Percentiles rank a stretch among this genome's conserved stretches.
Evolutionary conservation across 2,797 vertebrate species (phyloP).

Genomic region (Intellagama lesueurii): DNA sequence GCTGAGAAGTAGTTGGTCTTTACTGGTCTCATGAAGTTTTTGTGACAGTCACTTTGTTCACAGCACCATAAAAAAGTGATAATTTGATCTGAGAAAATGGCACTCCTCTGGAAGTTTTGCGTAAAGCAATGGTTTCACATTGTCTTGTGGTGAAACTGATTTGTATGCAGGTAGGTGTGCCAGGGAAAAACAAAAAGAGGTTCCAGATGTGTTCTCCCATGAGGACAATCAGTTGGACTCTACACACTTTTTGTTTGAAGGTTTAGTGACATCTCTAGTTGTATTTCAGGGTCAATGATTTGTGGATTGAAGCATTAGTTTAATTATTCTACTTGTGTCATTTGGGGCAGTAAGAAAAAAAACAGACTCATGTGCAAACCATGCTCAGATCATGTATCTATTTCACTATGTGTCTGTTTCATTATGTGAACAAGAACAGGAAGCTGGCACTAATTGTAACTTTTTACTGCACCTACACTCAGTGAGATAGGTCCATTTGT

Average conservation of each 20-base stretch:
- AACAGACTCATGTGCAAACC: not conserved
- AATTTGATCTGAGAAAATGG: not conserved
- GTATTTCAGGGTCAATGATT: not conserved
- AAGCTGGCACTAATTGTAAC: not conserved
- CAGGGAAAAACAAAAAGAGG: not conserved
- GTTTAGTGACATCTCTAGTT: not conserved
- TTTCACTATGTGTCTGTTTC: too few species aligned
- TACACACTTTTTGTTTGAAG: not conserved
- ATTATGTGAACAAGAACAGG: not conserved
- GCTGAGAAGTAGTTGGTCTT: not conserved
- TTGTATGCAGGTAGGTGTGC: not conserved
- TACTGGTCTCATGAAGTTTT: not conserved
- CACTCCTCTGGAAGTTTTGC: slow-evolving; percentile 1
- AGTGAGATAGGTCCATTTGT: not conserved
- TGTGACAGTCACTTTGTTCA: not conserved
- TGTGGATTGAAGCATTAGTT: not conserved
- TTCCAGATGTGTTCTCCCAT: not conserved
- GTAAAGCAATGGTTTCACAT: not conserved
- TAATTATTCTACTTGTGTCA: not conserved
- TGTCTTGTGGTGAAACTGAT: not conserved
- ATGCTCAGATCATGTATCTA: not conserved
- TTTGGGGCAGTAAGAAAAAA: not conserved
- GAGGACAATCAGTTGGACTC: not conserved
- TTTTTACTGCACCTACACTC: not conserved
- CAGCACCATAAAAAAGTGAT: not conserved